These are phyloP conservation scores for Fundulus diaphanus DNA, from an alignment of 2,797 vertebrate genomes.

Conservation along the genomic window DNA sequence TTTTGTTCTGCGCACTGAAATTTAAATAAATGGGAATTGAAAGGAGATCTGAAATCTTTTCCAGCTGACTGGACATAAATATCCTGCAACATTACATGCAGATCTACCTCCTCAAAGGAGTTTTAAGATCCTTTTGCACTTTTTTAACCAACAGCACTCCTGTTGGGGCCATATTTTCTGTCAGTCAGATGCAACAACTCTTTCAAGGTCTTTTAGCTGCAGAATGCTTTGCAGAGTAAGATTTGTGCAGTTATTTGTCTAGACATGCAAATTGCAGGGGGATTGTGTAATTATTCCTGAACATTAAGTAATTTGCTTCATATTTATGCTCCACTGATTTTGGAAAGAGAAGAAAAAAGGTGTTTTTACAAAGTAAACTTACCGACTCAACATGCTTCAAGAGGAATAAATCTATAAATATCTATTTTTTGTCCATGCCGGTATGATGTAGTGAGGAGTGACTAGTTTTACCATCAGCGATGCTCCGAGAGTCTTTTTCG, in stretches of 20 bases:
- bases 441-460: not conserved
- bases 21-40: not conserved
- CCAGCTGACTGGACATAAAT: not conserved
- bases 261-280: not conserved
- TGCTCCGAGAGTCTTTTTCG: not conserved
- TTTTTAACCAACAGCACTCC: not conserved
- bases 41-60: no score
- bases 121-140: not conserved
- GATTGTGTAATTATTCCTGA: not conserved
- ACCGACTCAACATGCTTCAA: not conserved
- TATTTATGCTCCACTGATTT: no score
- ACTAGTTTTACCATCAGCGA: not conserved
- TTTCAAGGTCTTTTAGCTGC: not conserved
- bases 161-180: not conserved
- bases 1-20: not conserved
- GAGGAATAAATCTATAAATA: not conserved
- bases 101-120: not conserved
- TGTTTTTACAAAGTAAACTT: not conserved
- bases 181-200: not conserved
- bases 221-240: not conserved
- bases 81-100: not conserved
- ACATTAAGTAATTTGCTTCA: no score
- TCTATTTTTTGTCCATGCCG: not conserved
- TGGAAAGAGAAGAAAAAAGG: not conserved
- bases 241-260: not conserved